Conservation (phyloP, 30 jellyfish, hydroid and myxozoan species). For the Aurelia aurita region DNA sequence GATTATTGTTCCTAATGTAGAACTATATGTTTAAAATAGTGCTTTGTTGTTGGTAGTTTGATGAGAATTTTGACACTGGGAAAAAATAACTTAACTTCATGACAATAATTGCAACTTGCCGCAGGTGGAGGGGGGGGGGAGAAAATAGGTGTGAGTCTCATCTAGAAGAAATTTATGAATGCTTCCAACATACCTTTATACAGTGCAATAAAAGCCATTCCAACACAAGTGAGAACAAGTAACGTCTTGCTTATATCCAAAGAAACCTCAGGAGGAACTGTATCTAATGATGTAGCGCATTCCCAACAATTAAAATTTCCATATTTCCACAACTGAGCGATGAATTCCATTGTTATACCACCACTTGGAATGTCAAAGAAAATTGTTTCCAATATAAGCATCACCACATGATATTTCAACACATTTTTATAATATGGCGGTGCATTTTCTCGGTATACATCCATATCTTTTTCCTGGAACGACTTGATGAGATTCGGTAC, state of each 20-base stretch:
- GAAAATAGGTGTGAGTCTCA: no score
- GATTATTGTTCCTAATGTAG: no score
- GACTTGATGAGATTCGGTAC: constrained; percentile 87
- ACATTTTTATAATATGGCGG: constrained; percentile 74
- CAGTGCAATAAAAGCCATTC: constrained; percentile 87
- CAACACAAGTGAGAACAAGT: constrained; percentile 74
- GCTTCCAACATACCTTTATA: constrained; percentile 72
- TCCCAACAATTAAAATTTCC: constrained; percentile 80
- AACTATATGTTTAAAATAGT: no score
- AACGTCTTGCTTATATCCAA: constrained; percentile 71
- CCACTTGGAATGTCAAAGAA: constrained; percentile 93
- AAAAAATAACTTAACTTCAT: no score
- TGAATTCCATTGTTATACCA: constrained; percentile 86
- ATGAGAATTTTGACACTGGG: no score
- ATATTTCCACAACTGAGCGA: constrained; percentile 90
- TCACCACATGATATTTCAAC: constrained; percentile 74
- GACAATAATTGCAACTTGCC: no score
- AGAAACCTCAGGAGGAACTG: constrained; percentile 66
- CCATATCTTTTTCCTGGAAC: constrained; percentile 78
- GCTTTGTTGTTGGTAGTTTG: no score
- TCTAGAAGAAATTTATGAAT: no score
- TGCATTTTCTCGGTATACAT: constrained; percentile 72
- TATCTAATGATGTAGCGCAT: constrained; percentile 59
- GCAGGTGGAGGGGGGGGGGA: no score
- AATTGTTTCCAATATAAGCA: constrained; percentile 80